Percentiles rank a stretch among this genome's conserved stretches.
Conservation (phyloP, 2,113 vertebrate species). For the Stegostoma tigrinum region DNA sequence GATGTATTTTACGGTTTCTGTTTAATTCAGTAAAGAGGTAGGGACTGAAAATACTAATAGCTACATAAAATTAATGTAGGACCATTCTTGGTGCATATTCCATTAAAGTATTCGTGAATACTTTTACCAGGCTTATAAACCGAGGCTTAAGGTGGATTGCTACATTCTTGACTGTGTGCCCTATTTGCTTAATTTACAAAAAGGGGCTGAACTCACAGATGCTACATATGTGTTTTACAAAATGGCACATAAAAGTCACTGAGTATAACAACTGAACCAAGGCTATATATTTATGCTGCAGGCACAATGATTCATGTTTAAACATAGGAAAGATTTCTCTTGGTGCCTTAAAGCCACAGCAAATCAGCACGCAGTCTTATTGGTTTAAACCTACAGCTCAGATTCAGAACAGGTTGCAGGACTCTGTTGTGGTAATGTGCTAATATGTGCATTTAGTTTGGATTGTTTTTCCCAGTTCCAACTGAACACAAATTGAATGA, state of each 20-base stretch:
- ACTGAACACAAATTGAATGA: neutral
- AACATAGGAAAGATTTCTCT: neutral
- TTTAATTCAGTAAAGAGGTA: neutral
- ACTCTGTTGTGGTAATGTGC: neutral
- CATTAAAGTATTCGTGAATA: neutral
- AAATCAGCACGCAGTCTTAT: neutral
- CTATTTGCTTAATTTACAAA: neutral
- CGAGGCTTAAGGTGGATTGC: neutral
- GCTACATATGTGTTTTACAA: neutral
- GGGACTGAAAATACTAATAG: neutral
- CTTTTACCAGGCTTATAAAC: neutral
- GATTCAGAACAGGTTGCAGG: neutral
- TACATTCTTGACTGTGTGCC: neutral
- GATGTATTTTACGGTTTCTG: neutral
- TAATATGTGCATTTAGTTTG: neutral
- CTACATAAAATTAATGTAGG: neutral
- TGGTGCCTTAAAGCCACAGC: neutral
- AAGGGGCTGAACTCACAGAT: neutral
- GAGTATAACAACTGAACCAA: neutral
- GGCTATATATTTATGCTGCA: neutral
- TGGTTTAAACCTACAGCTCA: neutral
- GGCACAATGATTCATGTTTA: neutral
- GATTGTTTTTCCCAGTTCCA: neutral
- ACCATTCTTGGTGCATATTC: neutral
- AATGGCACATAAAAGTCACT: neutral